phyloP scores from a whole-genome alignment of 1,140 invertebrate genomes.

The Planococcus citri region DNA sequence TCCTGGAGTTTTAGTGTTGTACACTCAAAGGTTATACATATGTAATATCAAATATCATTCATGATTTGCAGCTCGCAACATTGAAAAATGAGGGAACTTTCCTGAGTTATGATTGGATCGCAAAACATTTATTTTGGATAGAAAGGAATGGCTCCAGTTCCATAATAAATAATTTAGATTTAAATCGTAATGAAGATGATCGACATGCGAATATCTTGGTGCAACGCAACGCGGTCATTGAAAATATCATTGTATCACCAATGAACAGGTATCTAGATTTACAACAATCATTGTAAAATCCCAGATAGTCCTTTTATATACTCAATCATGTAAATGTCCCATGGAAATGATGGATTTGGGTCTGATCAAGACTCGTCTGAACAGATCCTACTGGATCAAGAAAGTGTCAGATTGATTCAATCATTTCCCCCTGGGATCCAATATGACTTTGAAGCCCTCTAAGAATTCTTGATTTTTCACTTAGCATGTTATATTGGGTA shows the following conservation, averaged over 20 bases:
- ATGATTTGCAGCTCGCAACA: not conserved
- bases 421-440: not conserved
- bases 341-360: too few species aligned
- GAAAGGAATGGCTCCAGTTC: not conserved
- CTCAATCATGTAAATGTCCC: too few species aligned
- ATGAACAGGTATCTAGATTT: not conserved
- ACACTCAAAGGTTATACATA: not conserved
- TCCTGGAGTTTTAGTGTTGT: too few species aligned
- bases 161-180: not conserved
- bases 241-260: not conserved
- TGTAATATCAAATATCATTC: not conserved
- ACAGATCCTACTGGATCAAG: too few species aligned
- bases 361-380: too few species aligned
- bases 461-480: slow-evolving; percentile 28
- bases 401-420: too few species aligned
- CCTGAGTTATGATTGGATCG: slow-evolving; percentile 24
- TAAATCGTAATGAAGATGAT: slow-evolving; percentile 11
- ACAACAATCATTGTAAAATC: too few species aligned
- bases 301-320: too few species aligned
- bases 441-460: not conserved
- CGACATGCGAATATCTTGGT: not conserved
- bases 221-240: not conserved
- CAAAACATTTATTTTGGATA: slow-evolving; percentile 22
- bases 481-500: slow-evolving; percentile 59
- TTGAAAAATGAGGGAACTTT: not conserved